phyloP scores from a whole-genome alignment of 1,140 invertebrate genomes.

The Cydia splendana region DNA sequence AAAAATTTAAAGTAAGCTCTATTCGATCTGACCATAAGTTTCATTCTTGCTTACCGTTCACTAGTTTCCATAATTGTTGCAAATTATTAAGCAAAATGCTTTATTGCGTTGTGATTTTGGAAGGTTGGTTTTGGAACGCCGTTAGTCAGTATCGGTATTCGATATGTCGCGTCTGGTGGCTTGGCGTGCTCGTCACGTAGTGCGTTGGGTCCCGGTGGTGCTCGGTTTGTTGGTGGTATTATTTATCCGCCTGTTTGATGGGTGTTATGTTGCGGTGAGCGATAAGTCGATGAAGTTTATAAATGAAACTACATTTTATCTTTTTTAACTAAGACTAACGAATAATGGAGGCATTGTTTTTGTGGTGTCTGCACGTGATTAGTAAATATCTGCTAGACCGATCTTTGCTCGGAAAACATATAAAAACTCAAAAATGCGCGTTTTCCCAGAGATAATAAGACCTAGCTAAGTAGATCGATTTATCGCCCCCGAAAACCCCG shows the following conservation, averaged over 20 bases:
- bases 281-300: not conserved
- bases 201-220: constrained; percentile 21
- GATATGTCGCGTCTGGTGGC: constrained; percentile 31
- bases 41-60: not conserved
- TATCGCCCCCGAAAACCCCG: no score
- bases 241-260: constrained; percentile 21
- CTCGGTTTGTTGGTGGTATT: constrained; percentile 28
- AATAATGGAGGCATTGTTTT: no score
- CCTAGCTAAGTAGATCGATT: no score
- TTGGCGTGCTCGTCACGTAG: constrained; percentile 28
- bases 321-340: not conserved
- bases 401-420: no score
- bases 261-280: not conserved
- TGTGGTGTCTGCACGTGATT: no score
- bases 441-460: no score
- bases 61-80: not conserved
- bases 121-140: not conserved
- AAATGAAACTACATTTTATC: not conserved
- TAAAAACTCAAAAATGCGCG: no score
- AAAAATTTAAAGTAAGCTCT: not conserved
- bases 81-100: not conserved
- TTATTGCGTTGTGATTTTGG: not conserved
- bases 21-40: not conserved
- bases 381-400: no score
- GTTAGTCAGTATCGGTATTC: not conserved